Evolutionary conservation across 2,797 vertebrate genomes (phyloP), one percentile per base, ranked within the genome.

Genomic region (Danio choprae): DNA sequence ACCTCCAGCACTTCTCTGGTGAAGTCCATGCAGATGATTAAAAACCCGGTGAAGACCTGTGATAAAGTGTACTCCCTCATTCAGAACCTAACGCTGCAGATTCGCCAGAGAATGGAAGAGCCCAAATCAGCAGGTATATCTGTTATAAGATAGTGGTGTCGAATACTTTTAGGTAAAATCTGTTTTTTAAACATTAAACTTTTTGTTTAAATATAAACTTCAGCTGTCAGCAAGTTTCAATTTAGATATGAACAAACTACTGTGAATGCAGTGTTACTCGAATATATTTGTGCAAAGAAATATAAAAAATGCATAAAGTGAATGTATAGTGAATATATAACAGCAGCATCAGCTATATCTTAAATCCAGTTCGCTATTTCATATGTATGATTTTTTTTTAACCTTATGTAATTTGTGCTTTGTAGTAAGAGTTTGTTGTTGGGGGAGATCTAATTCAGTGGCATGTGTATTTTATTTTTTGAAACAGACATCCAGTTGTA

Each of bases 21-120:
- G 86, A 96, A 96, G 87, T 96, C 96, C 77, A 96, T 96, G 96
- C 95, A 96, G 81, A 89, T 95, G 87, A 95, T 96, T 86, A 95
- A 94, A 92, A 96, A 96, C 87, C 95, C 96, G 64, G 95, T 96
- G 60, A 96, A 94, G 88, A 96, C 94, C 1, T 96, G 96, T 88
- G 96, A 96, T 88, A 96, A 94, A 82, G 95, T 96, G 40, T 96
- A 96, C 90, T 94, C 91, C 8, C 93, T 96, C 83, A 96, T 96
- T 85, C 95, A 96, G 84, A 96, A 93, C 87, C 92, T 96, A 83
- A 96, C 95, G 53, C 92, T 94, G 86, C 96, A 96, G 89, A 96
- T 96, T 80, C 92, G 95, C 62, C 94, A 93, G 88, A 93, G 93
- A 84, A 95, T 96, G 95, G 96, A 96, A 85, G 94, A 96, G 69